phyloP scores from a whole-genome alignment of 2,888 invertebrate genomes.

The Thereva unica region DNA sequence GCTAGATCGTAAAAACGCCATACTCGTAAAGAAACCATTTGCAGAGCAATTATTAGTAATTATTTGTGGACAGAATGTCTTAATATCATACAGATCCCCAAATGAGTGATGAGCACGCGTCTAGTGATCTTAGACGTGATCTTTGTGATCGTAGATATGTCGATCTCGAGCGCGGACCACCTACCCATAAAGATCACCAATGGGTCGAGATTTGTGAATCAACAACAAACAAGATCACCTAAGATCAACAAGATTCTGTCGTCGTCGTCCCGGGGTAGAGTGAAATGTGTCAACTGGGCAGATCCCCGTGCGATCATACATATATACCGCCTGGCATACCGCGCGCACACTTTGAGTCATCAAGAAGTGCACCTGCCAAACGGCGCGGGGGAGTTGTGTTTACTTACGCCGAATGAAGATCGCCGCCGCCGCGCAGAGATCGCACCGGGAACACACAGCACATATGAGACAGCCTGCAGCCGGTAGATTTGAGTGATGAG shows the following conservation, averaged over 20 bases:
- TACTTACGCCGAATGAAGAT: background rate
- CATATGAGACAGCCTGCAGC: conserved; percentile 20
- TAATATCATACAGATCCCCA: background rate
- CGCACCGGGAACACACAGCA: background rate
- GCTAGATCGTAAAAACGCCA: too few species aligned
- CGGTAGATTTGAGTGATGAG: conserved; percentile 11
- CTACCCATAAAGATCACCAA: background rate
- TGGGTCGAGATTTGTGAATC: conserved; percentile 15
- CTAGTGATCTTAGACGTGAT: conserved; percentile 3
- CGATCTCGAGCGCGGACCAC: background rate
- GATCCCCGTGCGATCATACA: too few species aligned
- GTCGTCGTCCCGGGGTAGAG: too few species aligned
- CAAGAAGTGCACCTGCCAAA: conserved; percentile 16
- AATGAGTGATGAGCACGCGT: background rate
- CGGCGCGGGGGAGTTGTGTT: conserved; percentile 21
- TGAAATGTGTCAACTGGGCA: too few species aligned
- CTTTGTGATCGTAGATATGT: background rate
- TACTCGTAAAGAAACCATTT: conserved; percentile 9
- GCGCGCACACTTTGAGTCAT: conserved; percentile 15
- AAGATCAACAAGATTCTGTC: background rate
- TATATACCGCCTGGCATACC: background rate
- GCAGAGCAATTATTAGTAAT: conserved; percentile 30
- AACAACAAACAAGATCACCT: conserved; percentile 12
- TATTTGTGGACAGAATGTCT: conserved; percentile 31
- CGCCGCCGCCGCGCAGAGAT: too few species aligned